Conservation (phyloP, 2,113 vertebrate species). For the Tachysurus vachellii region DNA sequence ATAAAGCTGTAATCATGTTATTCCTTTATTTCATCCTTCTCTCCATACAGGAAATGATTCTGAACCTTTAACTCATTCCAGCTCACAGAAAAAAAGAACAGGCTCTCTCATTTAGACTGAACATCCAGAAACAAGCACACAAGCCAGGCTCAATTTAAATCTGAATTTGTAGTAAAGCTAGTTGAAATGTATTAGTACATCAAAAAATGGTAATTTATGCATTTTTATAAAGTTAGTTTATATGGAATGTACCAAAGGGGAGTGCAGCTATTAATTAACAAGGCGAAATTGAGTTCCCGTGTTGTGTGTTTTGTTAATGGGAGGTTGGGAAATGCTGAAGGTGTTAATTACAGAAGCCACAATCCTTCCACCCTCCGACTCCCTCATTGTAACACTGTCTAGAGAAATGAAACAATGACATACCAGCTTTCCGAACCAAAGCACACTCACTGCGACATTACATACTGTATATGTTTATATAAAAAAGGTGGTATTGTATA, state of each 20-base stretch:
- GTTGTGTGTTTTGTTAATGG: not conserved
- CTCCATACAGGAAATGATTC: not conserved
- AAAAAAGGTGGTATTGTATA: not conserved
- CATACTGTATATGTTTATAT: not conserved
- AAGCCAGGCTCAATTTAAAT: not conserved
- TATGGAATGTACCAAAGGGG: constrained; percentile 33
- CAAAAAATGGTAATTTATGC: not conserved
- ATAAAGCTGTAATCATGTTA: constrained; percentile 2
- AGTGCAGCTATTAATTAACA: constrained; percentile 68
- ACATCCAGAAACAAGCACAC: not conserved
- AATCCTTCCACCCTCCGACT: not conserved
- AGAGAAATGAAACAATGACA: constrained; percentile 26
- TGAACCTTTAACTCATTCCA: constrained; percentile 7
- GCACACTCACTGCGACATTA: not conserved
- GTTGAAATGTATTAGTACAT: not conserved
- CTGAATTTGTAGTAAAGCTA: not conserved
- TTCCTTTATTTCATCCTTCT: not conserved
- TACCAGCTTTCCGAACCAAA: constrained; percentile 11
- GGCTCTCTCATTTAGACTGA: not conserved
- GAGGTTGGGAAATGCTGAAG: not conserved
- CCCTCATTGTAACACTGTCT: constrained; percentile 14
- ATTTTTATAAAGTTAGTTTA: not conserved
- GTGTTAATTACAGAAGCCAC: constrained; percentile 36
- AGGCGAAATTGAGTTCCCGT: constrained; percentile 16
- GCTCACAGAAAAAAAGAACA: not conserved